Conservation (phyloP, 2,113 vertebrate genomes). For the Nycticorax nycticorax region DNA sequence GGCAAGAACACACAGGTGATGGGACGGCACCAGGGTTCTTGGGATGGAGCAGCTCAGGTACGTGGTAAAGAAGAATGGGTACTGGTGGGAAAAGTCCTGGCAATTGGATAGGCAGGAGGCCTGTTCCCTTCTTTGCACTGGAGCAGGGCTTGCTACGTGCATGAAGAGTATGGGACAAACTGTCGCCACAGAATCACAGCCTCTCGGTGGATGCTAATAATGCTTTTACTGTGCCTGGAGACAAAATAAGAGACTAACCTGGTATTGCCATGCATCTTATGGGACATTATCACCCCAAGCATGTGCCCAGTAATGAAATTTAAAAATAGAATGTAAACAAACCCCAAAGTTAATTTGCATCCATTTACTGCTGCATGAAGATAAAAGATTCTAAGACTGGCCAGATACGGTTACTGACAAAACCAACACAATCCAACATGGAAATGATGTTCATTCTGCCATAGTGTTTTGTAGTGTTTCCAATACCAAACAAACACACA, state of each 20-base stretch:
- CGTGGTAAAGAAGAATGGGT: not conserved
- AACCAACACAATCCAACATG: not conserved
- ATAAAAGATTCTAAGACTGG: not conserved
- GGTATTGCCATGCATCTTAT: not conserved
- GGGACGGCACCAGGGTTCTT: not conserved
- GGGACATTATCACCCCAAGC: not conserved
- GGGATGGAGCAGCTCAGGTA: not conserved
- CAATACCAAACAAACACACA: not conserved
- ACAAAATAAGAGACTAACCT: not conserved
- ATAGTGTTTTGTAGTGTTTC: not conserved
- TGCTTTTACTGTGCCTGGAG: not conserved
- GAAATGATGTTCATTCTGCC: not conserved
- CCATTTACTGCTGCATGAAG: not conserved
- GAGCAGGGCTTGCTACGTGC: not conserved
- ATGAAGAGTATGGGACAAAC: not conserved
- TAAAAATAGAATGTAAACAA: not conserved
- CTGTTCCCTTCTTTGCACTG: not conserved
- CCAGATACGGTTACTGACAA: fast-evolving
- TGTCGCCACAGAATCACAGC: not conserved
- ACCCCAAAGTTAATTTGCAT: not conserved
- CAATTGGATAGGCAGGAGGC: not conserved
- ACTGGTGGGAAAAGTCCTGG: not conserved
- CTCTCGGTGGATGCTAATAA: not conserved
- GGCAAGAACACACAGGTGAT: not conserved
- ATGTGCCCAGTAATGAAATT: not conserved